phyloP scores from a whole-genome alignment of 2,888 invertebrate genomes.

The Mechanitis mazaeus region DNA sequence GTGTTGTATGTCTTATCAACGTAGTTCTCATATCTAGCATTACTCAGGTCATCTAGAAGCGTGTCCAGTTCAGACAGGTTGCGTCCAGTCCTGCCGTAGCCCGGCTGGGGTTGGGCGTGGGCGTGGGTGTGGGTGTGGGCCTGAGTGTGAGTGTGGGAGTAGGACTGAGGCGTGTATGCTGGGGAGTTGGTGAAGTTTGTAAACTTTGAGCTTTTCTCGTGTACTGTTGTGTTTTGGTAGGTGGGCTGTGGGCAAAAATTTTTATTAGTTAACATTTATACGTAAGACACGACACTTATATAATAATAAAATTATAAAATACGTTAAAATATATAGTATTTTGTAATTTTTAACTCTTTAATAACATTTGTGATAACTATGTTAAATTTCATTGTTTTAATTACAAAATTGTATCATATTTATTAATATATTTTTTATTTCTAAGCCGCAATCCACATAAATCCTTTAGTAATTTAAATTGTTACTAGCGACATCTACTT shows the following conservation, averaged over 20 bases:
- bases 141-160: conserved; percentile 42
- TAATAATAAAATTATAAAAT: too few species aligned
- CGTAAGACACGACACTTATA: too few species aligned
- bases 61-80: conserved; percentile 95
- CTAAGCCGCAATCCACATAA: too few species aligned
- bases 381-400: too few species aligned
- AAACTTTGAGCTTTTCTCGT: conserved; percentile 52
- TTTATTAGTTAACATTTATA: neutral
- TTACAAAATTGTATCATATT: too few species aligned
- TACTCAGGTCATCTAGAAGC: conserved; percentile 93
- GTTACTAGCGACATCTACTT: conserved; percentile 21
- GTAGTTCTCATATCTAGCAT: conserved; percentile 77
- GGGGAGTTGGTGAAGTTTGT: conserved; percentile 32
- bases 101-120: conserved; percentile 32
- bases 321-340: too few species aligned
- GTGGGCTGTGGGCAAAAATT: conserved; percentile 76
- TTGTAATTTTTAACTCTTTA: too few species aligned
- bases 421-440: too few species aligned
- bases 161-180: conserved; percentile 37
- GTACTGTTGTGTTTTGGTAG: conserved; percentile 76
- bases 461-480: too few species aligned
- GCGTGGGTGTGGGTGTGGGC: conserved; percentile 41
- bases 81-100: conserved; percentile 57
- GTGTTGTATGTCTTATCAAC: conserved; percentile 55
- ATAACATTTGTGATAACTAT: too few species aligned